phyloP scores from a whole-genome alignment of 2,113 vertebrate species.

The Sturnira hondurensis region DNA sequence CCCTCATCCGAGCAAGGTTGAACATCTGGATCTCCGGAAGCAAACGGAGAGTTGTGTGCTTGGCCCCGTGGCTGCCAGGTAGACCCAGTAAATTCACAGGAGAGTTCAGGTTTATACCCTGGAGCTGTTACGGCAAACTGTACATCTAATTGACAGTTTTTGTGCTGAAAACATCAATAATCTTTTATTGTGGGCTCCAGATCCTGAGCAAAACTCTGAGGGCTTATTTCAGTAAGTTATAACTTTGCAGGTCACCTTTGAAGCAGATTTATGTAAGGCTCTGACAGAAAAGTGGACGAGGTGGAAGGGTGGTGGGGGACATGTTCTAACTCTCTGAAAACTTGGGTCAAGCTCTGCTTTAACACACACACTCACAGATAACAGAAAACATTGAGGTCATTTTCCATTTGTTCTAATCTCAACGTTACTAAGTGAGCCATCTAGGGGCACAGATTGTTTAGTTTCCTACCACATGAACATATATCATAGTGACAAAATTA shows the following conservation, averaged over 20 bases:
- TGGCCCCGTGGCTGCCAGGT: constrained; percentile 6
- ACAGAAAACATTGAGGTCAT: neutral
- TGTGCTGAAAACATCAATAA: constrained; percentile 74
- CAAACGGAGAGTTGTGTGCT: neutral
- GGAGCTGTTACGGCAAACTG: constrained; percentile 66
- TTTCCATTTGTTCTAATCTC: neutral
- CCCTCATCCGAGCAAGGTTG: neutral
- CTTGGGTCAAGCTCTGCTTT: neutral
- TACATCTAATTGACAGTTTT: constrained; percentile 76
- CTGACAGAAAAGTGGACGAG: neutral
- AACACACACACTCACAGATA: neutral
- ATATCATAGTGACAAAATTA: neutral
- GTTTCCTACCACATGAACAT: neutral
- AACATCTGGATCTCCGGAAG: constrained; percentile 53
- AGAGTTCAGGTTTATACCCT: constrained; percentile 53
- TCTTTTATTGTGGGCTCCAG: constrained; percentile 52
- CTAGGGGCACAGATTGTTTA: neutral
- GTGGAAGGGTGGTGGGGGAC: neutral
- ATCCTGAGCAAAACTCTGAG: constrained; percentile 51
- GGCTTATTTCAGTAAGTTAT: constrained; percentile 70
- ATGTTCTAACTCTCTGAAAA: constrained; percentile 35
- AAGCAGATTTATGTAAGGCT: constrained; percentile 55
- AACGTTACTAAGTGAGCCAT: neutral
- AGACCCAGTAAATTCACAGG: constrained; percentile 56
- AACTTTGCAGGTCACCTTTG: constrained; percentile 61